Percentiles rank a stretch among this genome's conserved stretches.
Evolutionary conservation across 1,140 invertebrate genomes (phyloP).

Genomic region (Camponotus vicinus): DNA sequence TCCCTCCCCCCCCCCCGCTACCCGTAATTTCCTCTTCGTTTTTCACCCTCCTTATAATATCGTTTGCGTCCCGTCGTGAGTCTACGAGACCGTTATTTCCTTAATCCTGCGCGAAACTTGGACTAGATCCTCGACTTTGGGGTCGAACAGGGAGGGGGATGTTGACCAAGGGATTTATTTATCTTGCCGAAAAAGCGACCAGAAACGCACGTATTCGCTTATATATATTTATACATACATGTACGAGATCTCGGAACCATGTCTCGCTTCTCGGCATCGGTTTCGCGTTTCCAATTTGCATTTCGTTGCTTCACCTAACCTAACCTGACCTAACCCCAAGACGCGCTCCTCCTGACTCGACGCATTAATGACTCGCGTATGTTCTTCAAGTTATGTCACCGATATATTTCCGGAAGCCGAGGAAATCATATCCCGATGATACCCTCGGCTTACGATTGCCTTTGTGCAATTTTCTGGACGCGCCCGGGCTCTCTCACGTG

Average conservation of each 20-base stretch:
- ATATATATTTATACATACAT: background rate
- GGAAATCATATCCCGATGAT: conserved; percentile 33
- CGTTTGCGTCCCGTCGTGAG: conserved; percentile 40
- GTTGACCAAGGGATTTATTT: conserved; percentile 8
- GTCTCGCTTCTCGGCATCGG: conserved; percentile 35
- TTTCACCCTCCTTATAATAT: conserved; percentile 20
- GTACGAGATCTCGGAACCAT: conserved; percentile 4
- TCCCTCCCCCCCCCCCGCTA: background rate
- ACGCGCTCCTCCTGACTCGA: no score
- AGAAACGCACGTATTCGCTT: conserved; percentile 19
- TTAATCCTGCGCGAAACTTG: conserved; percentile 36
- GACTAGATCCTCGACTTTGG: conserved; percentile 40
- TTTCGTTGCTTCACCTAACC: conserved; percentile 31
- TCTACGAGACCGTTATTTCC: conserved; percentile 40
- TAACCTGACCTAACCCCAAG: no score
- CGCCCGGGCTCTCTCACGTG: conserved; percentile 23
- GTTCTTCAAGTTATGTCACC: conserved; percentile 22
- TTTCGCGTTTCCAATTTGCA: conserved; percentile 59
- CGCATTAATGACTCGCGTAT: no score
- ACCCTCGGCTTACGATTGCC: conserved; percentile 46
- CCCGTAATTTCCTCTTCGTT: background rate
- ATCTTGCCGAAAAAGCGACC: background rate
- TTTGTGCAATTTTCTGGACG: conserved; percentile 71
- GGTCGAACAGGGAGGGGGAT: background rate
- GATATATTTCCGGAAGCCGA: conserved; percentile 35